These are phyloP conservation scores for Netelia fuscicornis DNA, from an alignment of 2,888 invertebrate species.

Conservation along the genomic window DNA sequence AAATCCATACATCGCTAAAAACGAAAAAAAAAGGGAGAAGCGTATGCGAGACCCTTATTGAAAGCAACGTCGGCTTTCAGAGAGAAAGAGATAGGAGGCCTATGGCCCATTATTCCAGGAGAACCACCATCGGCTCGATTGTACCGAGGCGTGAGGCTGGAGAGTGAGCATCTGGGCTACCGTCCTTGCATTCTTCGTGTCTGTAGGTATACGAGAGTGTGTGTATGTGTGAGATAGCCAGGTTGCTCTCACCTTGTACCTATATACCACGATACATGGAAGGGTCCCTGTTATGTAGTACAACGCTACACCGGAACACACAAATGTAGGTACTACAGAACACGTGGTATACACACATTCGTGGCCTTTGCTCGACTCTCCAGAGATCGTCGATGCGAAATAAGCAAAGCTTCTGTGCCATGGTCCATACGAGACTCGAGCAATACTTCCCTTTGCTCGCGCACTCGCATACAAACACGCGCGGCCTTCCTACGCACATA, in stretches of 20 bases:
- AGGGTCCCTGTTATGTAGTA: conserved; percentile 35
- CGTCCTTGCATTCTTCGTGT: conserved; percentile 54
- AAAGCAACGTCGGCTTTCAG: conserved; percentile 58
- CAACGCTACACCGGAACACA: conserved; percentile 44
- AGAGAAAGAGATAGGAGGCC: conserved; percentile 69
- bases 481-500: neutral
- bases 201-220: neutral
- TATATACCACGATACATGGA: neutral
- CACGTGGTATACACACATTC: conserved; percentile 46
- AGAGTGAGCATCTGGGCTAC: conserved; percentile 78
- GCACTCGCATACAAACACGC: conserved; percentile 19
- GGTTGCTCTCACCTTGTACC: conserved; percentile 10
- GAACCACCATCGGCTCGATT: conserved; percentile 75
- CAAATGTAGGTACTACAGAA: conserved; percentile 21
- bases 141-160: conserved; percentile 79
- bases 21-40: conserved; percentile 44
- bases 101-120: conserved; percentile 77
- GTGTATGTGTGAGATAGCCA: conserved; percentile 3
- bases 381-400: conserved; percentile 62
- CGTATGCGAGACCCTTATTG: conserved; percentile 65
- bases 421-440: conserved; percentile 1
- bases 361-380: conserved; percentile 56
- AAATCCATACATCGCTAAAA: conserved; percentile 61
- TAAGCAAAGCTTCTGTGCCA: conserved; percentile 46
- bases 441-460: conserved; percentile 17